These are phyloP conservation scores for Eupsilia transversa DNA, from an alignment of 2,888 invertebrate species.

Conservation along the genomic window DNA sequence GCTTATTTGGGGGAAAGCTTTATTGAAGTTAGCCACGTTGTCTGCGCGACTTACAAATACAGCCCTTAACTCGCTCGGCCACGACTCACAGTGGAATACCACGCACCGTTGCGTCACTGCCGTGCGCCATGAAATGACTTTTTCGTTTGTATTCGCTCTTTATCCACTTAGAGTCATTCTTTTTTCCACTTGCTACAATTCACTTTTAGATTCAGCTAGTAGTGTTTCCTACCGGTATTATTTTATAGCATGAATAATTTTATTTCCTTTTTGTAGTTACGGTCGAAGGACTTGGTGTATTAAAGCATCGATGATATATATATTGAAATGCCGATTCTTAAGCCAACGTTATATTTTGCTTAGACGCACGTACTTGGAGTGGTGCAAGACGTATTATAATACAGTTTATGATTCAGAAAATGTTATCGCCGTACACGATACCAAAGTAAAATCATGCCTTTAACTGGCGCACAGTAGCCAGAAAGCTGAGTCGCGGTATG, in stretches of 20 bases:
- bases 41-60: conserved; percentile 77
- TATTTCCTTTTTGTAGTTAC: conserved; percentile 66
- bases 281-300: conserved; percentile 58
- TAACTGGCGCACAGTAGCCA: conserved; percentile 83
- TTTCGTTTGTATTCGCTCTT: conserved; percentile 90
- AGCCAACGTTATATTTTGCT: conserved; percentile 47
- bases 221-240: conserved; percentile 81
- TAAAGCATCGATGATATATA: conserved; percentile 63
- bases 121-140: conserved; percentile 89
- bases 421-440: conserved; percentile 79
- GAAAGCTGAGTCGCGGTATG: conserved; percentile 81
- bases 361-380: conserved; percentile 38
- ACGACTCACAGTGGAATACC: conserved; percentile 75
- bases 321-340: conserved; percentile 44
- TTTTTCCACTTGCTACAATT: conserved; percentile 90
- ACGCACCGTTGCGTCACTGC: conserved; percentile 80
- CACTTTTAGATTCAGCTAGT: conserved; percentile 88
- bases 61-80: conserved; percentile 74
- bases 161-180: conserved; percentile 90
- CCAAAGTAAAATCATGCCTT: conserved; percentile 79
- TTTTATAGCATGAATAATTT: conserved; percentile 76
- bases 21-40: conserved; percentile 89
- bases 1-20: conserved; percentile 91
- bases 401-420: conserved; percentile 84
- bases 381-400: conserved; percentile 55